Conservation (phyloP, 2,888 invertebrate species). For the Drosophila acutilabella region DNA sequence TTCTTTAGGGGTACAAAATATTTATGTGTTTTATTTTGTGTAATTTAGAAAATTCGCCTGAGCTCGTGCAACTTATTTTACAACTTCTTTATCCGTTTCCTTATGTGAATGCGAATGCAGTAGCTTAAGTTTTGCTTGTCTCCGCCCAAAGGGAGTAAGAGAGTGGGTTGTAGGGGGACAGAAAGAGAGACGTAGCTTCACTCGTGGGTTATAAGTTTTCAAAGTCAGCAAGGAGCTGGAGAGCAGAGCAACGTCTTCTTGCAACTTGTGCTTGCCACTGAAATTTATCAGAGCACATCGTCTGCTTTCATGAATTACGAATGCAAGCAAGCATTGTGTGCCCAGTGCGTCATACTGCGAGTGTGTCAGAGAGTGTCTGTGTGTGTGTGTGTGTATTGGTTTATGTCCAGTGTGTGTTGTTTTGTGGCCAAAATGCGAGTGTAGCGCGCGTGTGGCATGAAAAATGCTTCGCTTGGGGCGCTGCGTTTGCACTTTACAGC, state of each 20-base stretch:
- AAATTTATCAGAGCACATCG: conserved; percentile 70
- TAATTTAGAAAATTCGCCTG: conserved; percentile 54
- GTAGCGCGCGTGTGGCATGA: conserved; percentile 50
- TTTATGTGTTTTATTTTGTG: conserved; percentile 39
- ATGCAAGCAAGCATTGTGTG: conserved; percentile 59
- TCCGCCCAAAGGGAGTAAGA: conserved; percentile 3
- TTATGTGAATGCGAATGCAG: conserved; percentile 61
- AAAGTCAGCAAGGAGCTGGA: conserved; percentile 60
- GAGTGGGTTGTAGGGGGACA: not conserved
- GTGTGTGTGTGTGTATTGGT: conserved; percentile 34
- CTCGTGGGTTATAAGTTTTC: conserved; percentile 69
- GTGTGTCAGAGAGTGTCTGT: conserved; percentile 12
- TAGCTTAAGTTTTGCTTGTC: conserved; percentile 38
- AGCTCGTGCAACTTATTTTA: conserved; percentile 70
- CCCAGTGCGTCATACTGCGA: conserved; percentile 33
- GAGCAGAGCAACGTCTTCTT: conserved; percentile 38
- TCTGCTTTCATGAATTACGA: conserved; percentile 53
- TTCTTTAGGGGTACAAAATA: conserved; percentile 1
- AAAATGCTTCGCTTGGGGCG: conserved; percentile 58
- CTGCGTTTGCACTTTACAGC: conserved; percentile 72
- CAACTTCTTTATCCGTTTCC: conserved; percentile 74
- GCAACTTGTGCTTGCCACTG: conserved; percentile 42
- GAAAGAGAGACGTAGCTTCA: conserved; percentile 41
- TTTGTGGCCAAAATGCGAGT: conserved; percentile 67
- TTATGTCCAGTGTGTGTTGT: conserved; percentile 68